phyloP scores from a whole-genome alignment of 1,140 invertebrate species.

The Patella vulgata region DNA sequence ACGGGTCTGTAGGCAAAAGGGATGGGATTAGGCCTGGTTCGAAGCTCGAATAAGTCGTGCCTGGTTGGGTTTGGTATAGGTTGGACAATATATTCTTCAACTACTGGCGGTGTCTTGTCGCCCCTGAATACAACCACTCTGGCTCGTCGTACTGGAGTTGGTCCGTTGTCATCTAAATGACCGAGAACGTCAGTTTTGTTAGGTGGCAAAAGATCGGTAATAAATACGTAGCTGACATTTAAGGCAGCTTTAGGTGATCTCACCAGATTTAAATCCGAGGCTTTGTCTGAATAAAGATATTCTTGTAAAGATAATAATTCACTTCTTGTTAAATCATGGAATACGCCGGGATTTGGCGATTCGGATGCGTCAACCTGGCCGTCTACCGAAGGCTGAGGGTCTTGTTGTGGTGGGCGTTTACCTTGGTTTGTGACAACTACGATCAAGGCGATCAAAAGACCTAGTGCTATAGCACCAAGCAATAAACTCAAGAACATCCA shows the following conservation, averaged over 20 bases:
- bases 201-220: slow-evolving; percentile 37
- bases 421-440: too few species aligned
- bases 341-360: slow-evolving; percentile 29
- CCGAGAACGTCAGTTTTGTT: slow-evolving; percentile 38
- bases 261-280: slow-evolving; percentile 30
- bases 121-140: too few species aligned
- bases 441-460: too few species aligned
- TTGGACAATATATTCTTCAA: too few species aligned
- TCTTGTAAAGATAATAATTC: slow-evolving; percentile 28
- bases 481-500: too few species aligned
- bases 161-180: slow-evolving; percentile 34
- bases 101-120: too few species aligned
- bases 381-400: too few species aligned
- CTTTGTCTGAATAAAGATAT: slow-evolving; percentile 15
- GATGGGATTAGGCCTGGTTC: slow-evolving; percentile 12
- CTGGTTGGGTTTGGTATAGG: slow-evolving; percentile 12
- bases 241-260: slow-evolving; percentile 14
- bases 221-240: slow-evolving; percentile 43
- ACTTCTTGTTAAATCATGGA: slow-evolving; percentile 29
- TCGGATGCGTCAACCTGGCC: not conserved
- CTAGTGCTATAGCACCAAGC: too few species aligned
- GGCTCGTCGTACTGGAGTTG: too few species aligned
- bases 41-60: slow-evolving; percentile 1
- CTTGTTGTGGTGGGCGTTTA: too few species aligned
- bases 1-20: slow-evolving; percentile 30